Percentiles rank a stretch among this genome's conserved stretches.
phyloP scores from a whole-genome alignment of 2,888 invertebrate species.

The Cephalotes varians region DNA sequence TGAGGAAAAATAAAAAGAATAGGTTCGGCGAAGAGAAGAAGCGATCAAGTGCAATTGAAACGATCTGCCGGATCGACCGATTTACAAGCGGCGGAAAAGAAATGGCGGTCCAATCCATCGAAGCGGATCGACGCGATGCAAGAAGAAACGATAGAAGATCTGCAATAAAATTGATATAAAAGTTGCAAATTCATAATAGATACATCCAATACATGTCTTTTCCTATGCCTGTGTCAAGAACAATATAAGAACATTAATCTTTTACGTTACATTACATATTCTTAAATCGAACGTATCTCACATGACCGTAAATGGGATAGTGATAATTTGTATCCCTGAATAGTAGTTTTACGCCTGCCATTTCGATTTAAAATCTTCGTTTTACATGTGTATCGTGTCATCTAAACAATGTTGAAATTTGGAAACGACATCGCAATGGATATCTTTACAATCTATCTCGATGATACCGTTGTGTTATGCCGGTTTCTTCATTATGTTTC shows the following conservation, averaged over 20 bases:
- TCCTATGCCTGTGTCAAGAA: not conserved
- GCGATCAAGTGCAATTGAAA: conserved; percentile 62
- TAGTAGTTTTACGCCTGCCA: conserved; percentile 17
- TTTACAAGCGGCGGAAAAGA: conserved; percentile 57
- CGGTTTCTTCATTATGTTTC: conserved; percentile 39
- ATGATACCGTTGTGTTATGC: conserved; percentile 23
- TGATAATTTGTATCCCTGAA: conserved; percentile 6
- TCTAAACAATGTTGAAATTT: conserved; percentile 54
- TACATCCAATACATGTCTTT: not conserved
- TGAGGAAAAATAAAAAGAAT: conserved; percentile 60
- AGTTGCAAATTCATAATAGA: conserved; percentile 21
- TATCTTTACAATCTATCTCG: conserved; percentile 64
- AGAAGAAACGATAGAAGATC: conserved; percentile 55
- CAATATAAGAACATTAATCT: not conserved
- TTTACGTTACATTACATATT: not conserved
- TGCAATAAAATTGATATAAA: conserved; percentile 31
- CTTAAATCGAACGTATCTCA: not conserved
- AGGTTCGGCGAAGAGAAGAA: conserved; percentile 53
- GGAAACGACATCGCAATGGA: conserved; percentile 61
- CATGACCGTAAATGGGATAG: not conserved
- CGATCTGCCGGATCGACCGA: conserved; percentile 44
- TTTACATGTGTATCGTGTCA: conserved; percentile 38
- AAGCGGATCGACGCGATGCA: conserved; percentile 60
- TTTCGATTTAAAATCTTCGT: conserved; percentile 4
- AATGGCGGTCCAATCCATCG: conserved; percentile 45